These are phyloP conservation scores for Dysidea cf. avara DNA, from an alignment of 37 sponge, comb jelly and placozoan genomes.

Conservation along the genomic window DNA sequence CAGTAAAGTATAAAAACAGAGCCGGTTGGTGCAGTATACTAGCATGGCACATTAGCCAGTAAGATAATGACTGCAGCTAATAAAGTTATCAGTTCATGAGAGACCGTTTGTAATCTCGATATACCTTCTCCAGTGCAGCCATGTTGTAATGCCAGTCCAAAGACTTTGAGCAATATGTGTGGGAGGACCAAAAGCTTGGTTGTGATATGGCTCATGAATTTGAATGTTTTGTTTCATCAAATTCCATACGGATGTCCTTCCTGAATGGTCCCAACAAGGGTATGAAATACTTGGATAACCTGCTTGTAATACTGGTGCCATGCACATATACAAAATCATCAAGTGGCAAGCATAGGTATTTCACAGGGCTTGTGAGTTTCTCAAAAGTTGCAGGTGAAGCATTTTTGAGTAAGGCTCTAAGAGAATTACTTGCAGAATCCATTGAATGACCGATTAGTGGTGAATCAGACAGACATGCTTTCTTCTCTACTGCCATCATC, in stretches of 20 bases:
- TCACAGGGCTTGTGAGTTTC: no score
- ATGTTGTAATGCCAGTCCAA: slow-evolving; percentile 4
- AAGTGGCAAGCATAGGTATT: no score
- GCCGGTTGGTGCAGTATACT: slow-evolving; percentile 6
- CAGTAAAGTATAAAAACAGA: background rate
- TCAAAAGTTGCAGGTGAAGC: slow-evolving; percentile 9
- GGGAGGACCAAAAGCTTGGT: slow-evolving; percentile 15
- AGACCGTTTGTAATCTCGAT: background rate
- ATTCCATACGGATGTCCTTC: slow-evolving; percentile 7
- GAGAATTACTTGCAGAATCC: slow-evolving; percentile 24
- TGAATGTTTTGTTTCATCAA: background rate
- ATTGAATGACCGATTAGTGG: slow-evolving; percentile 29
- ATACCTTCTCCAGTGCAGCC: background rate
- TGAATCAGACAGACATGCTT: background rate
- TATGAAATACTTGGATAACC: slow-evolving; percentile 27
- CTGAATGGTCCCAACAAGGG: slow-evolving; percentile 32
- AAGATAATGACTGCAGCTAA: no score
- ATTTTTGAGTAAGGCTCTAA: background rate
- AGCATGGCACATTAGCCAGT: slow-evolving; percentile 33
- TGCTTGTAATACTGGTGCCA: background rate
- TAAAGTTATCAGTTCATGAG: background rate
- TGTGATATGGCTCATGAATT: slow-evolving; percentile 26
- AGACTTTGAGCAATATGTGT: background rate
- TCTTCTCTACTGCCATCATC: slow-evolving; percentile 32
- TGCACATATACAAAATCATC: background rate